phyloP scores from a whole-genome alignment of 2,797 vertebrate species.

The Euthynnus affinis region DNA sequence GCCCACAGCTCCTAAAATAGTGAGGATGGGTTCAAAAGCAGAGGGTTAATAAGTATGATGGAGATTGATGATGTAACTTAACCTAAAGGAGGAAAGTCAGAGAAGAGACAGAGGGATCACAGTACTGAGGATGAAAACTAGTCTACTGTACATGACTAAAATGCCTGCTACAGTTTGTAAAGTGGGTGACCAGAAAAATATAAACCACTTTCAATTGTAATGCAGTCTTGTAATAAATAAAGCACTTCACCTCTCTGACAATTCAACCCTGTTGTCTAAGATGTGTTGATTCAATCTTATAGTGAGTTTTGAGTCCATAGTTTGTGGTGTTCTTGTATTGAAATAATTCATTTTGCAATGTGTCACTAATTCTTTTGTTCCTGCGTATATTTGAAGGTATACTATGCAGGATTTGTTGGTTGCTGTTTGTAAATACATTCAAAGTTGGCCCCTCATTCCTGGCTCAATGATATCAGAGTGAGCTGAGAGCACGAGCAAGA shows the following conservation, averaged over 20 bases:
- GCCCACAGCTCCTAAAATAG: conserved; percentile 77
- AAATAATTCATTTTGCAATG: neutral
- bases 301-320: neutral
- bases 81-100: neutral
- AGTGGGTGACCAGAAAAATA: neutral
- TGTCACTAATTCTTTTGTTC: neutral
- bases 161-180: neutral
- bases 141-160: neutral
- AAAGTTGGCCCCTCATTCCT: no score
- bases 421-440: no score
- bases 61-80: neutral
- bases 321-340: neutral
- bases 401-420: no score
- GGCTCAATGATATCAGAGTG: no score
- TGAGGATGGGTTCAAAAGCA: conserved; percentile 27
- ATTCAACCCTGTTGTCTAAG: neutral
- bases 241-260: neutral
- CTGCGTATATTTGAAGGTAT: neutral
- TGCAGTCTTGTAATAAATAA: neutral
- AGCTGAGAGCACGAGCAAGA: no score
- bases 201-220: neutral
- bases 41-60: conserved; percentile 1
- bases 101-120: neutral
- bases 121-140: neutral
- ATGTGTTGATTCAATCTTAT: neutral